These are phyloP conservation scores for Apis laboriosa DNA, from an alignment of 1,140 invertebrate genomes.

Conservation along the genomic window DNA sequence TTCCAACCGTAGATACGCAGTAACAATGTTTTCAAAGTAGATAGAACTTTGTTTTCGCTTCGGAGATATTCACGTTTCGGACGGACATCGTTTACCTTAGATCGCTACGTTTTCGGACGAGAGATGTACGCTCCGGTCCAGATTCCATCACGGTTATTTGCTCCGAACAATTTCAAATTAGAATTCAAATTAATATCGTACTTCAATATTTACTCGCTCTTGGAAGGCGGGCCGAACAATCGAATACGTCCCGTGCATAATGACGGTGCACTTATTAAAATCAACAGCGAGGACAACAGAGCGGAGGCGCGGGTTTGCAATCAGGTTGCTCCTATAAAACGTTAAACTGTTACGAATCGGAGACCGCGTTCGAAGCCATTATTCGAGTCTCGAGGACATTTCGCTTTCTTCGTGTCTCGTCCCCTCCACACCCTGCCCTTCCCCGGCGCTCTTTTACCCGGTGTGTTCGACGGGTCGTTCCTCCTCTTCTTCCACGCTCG, in stretches of 20 bases:
- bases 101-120: background rate
- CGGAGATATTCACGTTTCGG: background rate
- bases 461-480: slow-evolving; percentile 42
- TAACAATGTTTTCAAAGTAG: background rate
- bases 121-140: background rate
- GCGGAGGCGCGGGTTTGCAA: background rate
- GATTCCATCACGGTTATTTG: background rate
- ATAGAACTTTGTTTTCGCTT: background rate
- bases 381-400: slow-evolving; percentile 38
- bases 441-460: slow-evolving; percentile 2
- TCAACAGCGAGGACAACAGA: slow-evolving; percentile 3
- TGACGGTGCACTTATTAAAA: slow-evolving; percentile 21
- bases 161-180: background rate
- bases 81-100: slow-evolving; percentile 14
- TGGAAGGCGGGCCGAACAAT: background rate
- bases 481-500: slow-evolving; percentile 50
- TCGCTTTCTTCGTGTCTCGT: slow-evolving; percentile 30
- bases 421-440: slow-evolving; percentile 11
- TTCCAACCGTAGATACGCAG: background rate
- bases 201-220: slow-evolving; percentile 1
- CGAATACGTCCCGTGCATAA: background rate
- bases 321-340: slow-evolving; percentile 10
- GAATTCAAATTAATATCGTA: slow-evolving; percentile 27
- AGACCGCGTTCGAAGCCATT: slow-evolving; percentile 5
- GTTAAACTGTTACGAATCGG: slow-evolving; percentile 26